These are phyloP conservation scores for Mantis religiosa DNA, from an alignment of 2,888 invertebrate genomes.

Conservation along the genomic window DNA sequence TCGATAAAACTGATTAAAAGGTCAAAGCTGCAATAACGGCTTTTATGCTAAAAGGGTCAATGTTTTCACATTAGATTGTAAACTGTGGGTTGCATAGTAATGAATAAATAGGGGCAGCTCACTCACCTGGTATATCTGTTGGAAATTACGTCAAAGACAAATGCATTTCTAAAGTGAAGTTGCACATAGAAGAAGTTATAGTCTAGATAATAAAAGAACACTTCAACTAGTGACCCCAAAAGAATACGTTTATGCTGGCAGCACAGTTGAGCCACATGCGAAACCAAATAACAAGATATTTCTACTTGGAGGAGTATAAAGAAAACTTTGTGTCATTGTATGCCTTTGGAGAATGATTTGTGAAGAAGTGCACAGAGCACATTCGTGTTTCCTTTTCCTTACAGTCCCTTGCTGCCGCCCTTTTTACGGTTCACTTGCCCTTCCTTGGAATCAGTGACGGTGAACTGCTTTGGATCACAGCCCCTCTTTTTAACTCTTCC, in stretches of 20 bases:
- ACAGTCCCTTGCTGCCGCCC: background rate
- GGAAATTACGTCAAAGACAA: too few species aligned
- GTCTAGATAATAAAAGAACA: too few species aligned
- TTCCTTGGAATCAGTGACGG: background rate
- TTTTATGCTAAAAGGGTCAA: too few species aligned
- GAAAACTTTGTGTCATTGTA: background rate
- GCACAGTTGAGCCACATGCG: background rate
- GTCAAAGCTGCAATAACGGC: too few species aligned
- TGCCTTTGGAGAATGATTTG: background rate
- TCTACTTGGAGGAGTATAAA: background rate
- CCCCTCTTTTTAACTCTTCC: background rate
- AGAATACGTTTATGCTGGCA: background rate
- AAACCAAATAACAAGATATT: background rate
- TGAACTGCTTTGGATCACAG: background rate
- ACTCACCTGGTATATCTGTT: too few species aligned
- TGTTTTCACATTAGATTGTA: too few species aligned
- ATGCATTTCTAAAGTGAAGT: too few species aligned
- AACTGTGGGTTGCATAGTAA: too few species aligned
- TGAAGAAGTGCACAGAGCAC: background rate
- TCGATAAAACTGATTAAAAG: too few species aligned
- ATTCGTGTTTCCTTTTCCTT: background rate
- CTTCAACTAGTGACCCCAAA: background rate
- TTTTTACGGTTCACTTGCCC: background rate
- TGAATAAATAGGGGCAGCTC: too few species aligned
- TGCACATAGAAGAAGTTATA: too few species aligned